phyloP scores from a whole-genome alignment of 2,797 vertebrate species.

The Myripristis murdjan region DNA sequence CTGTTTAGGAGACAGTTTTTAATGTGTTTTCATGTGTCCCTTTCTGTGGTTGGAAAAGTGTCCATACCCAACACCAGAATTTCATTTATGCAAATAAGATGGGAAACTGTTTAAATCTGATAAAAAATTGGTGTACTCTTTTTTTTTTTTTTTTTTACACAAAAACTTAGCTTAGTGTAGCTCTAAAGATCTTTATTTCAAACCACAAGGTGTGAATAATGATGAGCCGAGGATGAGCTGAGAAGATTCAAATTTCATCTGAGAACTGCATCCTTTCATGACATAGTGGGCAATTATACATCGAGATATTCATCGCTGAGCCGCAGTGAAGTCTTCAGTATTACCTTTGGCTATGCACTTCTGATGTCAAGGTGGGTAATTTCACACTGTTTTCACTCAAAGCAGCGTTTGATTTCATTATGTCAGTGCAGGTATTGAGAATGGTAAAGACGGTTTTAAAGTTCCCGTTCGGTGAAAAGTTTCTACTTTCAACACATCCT shows the following conservation, averaged over 20 bases:
- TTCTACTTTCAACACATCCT: not conserved
- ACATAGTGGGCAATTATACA: conserved; percentile 36
- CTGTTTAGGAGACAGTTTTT: conserved; percentile 18
- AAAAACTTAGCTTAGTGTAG: conserved; percentile 38
- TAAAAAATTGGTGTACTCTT: conserved; percentile 37
- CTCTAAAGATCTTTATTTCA: conserved; percentile 43
- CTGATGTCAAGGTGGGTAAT: conserved; percentile 51
- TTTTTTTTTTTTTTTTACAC: conserved; percentile 44
- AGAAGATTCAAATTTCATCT: conserved; percentile 52
- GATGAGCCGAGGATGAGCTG: conserved; percentile 23
- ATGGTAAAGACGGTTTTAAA: conserved; percentile 32
- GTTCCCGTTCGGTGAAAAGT: conserved; percentile 20
- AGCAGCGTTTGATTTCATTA: conserved; percentile 57
- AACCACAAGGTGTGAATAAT: conserved; percentile 22
- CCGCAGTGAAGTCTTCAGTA: conserved; percentile 30
- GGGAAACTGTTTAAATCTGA: not conserved
- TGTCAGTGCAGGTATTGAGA: conserved; percentile 11
- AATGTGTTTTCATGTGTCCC: conserved; percentile 45
- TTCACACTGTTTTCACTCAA: conserved; percentile 35
- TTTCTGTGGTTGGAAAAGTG: conserved; percentile 13
- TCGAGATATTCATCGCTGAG: conserved; percentile 47
- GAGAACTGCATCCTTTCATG: conserved; percentile 32
- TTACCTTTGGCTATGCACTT: conserved; percentile 26
- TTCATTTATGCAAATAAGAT: not conserved
- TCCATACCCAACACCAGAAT: not conserved